A percentile compares a stretch with the other conserved stretches of the same genome.
Conservation (phyloP, 2,888 invertebrate genomes). For the Lasioglossum marginatum region DNA sequence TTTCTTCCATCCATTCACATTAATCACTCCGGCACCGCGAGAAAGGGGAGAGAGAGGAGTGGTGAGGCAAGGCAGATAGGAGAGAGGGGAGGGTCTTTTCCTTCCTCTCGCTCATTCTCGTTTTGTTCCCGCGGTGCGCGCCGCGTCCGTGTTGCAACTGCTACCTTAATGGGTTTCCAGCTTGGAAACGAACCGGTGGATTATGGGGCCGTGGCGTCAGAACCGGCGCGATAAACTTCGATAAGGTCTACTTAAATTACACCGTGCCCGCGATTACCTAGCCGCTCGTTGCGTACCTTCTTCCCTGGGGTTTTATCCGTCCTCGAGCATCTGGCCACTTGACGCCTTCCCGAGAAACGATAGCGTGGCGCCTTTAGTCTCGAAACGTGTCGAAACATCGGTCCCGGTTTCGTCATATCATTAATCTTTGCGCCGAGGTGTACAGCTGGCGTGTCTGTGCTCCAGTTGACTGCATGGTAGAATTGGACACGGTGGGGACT, state of each 20-base stretch:
- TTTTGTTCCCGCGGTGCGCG: slow-evolving; percentile 55
- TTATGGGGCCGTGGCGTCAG: slow-evolving; percentile 59
- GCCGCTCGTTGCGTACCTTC: neutral
- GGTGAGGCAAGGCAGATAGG: too few species aligned
- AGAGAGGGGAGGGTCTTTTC: slow-evolving; percentile 21
- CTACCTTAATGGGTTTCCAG: slow-evolving; percentile 69
- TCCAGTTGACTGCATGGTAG: neutral
- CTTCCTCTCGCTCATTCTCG: slow-evolving; percentile 48
- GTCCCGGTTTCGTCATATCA: neutral
- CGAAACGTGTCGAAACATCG: neutral
- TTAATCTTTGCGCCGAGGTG: neutral
- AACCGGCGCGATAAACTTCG: slow-evolving; percentile 66
- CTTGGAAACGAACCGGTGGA: slow-evolving; percentile 61
- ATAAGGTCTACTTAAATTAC: slow-evolving; percentile 67
- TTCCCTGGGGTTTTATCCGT: neutral
- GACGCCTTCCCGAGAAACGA: neutral
- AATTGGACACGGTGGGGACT: neutral
- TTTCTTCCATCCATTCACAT: slow-evolving; percentile 68
- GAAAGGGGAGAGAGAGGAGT: neutral
- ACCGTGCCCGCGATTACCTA: slow-evolving; percentile 9
- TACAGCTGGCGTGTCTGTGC: neutral
- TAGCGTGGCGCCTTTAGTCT: neutral
- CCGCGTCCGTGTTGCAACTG: slow-evolving; percentile 61
- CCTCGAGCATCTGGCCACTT: slow-evolving; percentile 3
- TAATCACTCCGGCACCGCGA: slow-evolving; percentile 63